Evolutionary conservation across 2,888 invertebrate genomes (phyloP).

Genomic region (Apomyelois bistriatella): DNA sequence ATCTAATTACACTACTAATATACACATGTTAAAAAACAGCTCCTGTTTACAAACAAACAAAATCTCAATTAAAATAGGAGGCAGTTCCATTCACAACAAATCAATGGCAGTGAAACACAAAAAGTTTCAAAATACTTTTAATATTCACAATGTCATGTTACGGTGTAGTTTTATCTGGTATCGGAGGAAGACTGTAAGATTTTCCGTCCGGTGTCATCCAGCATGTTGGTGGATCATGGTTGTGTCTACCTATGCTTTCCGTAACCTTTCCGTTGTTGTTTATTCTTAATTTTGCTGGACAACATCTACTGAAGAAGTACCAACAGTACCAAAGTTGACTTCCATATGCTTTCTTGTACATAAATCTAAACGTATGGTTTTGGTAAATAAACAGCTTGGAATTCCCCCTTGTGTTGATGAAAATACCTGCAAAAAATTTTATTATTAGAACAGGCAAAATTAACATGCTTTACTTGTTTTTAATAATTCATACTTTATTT

Average conservation of each 20-base stretch:
- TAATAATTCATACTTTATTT: too few species aligned
- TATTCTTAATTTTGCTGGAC: constrained; percentile 69
- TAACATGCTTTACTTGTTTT: neutral
- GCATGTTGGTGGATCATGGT: constrained; percentile 72
- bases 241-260: constrained; percentile 68
- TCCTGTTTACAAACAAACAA: neutral
- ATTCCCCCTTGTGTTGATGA: constrained; percentile 73
- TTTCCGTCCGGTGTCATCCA: constrained; percentile 77
- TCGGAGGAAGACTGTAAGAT: constrained; percentile 63
- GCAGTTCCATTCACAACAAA: constrained; percentile 37
- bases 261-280: constrained; percentile 70
- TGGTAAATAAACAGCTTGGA: constrained; percentile 74
- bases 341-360: constrained; percentile 76
- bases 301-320: constrained; percentile 74
- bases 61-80: constrained; percentile 22
- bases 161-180: constrained; percentile 51
- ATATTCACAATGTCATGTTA: constrained; percentile 31
- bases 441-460: neutral
- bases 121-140: constrained; percentile 40
- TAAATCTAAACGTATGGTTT: constrained; percentile 74
- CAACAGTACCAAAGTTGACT: constrained; percentile 76
- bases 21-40: neutral
- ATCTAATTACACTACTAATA: neutral
- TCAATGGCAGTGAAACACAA: constrained; percentile 28
- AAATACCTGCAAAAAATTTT: constrained; percentile 61